phyloP scores from a whole-genome alignment of 2,888 invertebrate genomes.

The Digitonthophagus gazella region DNA sequence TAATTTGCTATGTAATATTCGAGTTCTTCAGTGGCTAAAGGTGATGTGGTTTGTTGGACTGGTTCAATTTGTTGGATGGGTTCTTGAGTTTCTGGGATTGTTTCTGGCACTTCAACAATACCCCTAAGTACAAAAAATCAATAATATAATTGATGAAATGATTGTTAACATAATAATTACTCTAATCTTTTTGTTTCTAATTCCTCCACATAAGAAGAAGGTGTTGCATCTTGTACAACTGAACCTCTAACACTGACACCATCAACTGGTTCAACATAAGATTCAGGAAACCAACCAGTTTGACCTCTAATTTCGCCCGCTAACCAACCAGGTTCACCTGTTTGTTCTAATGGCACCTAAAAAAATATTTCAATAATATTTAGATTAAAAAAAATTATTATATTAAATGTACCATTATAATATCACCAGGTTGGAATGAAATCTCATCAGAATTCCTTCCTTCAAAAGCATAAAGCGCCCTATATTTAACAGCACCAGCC shows the following conservation, averaged over 20 bases:
- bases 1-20: conserved; percentile 88
- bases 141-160: background rate
- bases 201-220: conserved; percentile 33
- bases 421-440: conserved; percentile 89
- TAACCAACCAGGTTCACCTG: conserved; percentile 96
- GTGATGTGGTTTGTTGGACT: conserved; percentile 33
- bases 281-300: conserved; percentile 96
- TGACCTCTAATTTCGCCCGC: conserved; percentile 89
- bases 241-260: conserved; percentile 48
- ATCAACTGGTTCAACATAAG: conserved; percentile 81
- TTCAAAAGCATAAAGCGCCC: conserved; percentile 91
- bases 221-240: conserved; percentile 23
- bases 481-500: conserved; percentile 66
- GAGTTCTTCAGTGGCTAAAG: conserved; percentile 47
- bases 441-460: conserved; percentile 92
- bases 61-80: conserved; percentile 35
- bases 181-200: conserved; percentile 51
- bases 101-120: conserved; percentile 72
- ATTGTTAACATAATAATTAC: conserved; percentile 47
- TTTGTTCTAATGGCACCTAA: conserved; percentile 71
- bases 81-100: conserved; percentile 45
- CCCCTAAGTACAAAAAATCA: conserved; percentile 49
- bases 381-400: no score
- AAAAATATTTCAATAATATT: no score
- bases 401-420: conserved; percentile 68